phyloP scores from a whole-genome alignment of 2,888 invertebrate genomes.

The Trichogramma dendrolimi region DNA sequence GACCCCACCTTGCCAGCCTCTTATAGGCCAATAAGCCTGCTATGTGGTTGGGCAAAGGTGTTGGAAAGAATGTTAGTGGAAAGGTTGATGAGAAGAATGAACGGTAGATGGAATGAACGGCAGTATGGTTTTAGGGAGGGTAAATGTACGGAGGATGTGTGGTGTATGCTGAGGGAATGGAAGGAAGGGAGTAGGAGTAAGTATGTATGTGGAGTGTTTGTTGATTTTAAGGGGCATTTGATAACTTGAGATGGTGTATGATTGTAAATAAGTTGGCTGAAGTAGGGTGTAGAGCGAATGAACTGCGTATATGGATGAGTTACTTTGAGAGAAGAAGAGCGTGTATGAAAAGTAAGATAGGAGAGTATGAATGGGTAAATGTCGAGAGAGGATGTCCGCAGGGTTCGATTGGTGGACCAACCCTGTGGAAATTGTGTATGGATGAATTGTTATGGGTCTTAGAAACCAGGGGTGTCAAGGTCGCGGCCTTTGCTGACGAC shows the following conservation, averaged over 20 bases:
- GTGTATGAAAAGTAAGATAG: too few relatives aligned
- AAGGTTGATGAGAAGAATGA: not conserved
- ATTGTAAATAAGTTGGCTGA: not conserved
- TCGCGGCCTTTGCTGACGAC: slow-evolving; percentile 15
- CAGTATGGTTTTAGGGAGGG: slow-evolving; percentile 5
- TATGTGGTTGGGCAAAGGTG: slow-evolving; percentile 5
- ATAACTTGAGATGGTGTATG: slow-evolving; percentile 14
- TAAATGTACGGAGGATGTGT: too few relatives aligned
- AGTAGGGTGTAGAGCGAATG: not conserved
- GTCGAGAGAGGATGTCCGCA: too few relatives aligned
- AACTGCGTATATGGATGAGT: slow-evolving; percentile 1
- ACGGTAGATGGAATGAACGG: slow-evolving; percentile 5
- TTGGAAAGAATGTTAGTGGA: slow-evolving; percentile 11
- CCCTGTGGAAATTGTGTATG: too few relatives aligned
- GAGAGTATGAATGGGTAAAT: too few relatives aligned
- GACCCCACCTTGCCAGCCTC: not conserved
- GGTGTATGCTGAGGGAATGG: too few relatives aligned
- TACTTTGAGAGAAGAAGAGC: slow-evolving; percentile 10
- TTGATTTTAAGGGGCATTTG: too few relatives aligned
- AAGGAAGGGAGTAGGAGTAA: too few relatives aligned
- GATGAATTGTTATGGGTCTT: too few relatives aligned
- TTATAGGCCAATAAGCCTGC: slow-evolving; percentile 12
- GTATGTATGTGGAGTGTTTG: too few relatives aligned
- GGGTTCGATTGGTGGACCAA: too few relatives aligned
- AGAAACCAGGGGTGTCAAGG: not conserved